Base-by-base conservation (phyloP, 2,797 vertebrate genomes). In the Sebastes itinus region DNA sequence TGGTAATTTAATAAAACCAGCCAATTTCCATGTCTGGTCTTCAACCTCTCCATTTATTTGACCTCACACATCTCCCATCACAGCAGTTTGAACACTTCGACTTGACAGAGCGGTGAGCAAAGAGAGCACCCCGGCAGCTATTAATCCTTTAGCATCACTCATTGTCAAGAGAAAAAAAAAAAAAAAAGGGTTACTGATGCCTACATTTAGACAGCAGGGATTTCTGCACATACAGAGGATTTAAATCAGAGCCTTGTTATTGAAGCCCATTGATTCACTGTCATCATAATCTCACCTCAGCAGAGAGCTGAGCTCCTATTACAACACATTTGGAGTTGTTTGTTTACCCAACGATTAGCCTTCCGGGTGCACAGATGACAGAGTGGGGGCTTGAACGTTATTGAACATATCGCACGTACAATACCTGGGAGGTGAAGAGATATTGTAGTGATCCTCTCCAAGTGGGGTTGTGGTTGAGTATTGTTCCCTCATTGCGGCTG, bases 191-290 rank as follows among this genome's bases (percentile, higher is more conserved):
- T 80, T 78, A 84, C 10, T 62, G 76, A 81, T 42, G 76, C 55
- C 62, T 81, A 46, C 60, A 28, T 80, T 85, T 65, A 49, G 77
- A 87, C 86, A 76, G 67, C 67, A 49, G 60, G 84, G 74, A 77
- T 89, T 87, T 78, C 72, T 65, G 61, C 56, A 27, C 67, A 78
- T 73, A 70, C 68, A 80, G 77, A 89, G 85, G 83, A 88, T 91
- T 90, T 84, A 92, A 87, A 91, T 91, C 78, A 85, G 73, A 88
- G 88, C 82, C 86, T 75, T 90, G 83, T 90, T 90, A 87, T 87
- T 91, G 87, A 89, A 84, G 79, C 69, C 66, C 78, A 93, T 91
- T 92, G 92, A 94, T 94, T 93, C 84, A 75, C 88, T 91, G 92
- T 91, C 92, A 86, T 92, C 83, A 88, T 86, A 92, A 91, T 93